A percentile compares a stretch with the other conserved stretches of the same genome.
Conservation (phyloP, 2,113 vertebrate species). For the Leptocoma aspasia region DNA sequence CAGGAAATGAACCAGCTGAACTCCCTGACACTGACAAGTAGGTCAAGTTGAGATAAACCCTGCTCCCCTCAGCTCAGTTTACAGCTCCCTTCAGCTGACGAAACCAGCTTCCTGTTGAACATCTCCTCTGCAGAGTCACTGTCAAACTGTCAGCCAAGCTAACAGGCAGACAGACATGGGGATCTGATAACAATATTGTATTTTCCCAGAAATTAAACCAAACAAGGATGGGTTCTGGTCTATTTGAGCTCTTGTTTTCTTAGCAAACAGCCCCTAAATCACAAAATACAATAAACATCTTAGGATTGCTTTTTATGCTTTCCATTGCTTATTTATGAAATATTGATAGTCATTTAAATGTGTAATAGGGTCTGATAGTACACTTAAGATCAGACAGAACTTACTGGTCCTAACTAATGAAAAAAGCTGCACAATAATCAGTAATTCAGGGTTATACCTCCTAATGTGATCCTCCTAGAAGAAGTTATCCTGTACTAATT, state of each 20-base stretch:
- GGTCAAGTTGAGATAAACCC: conserved; percentile 59
- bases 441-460: neutral
- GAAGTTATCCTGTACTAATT: neutral
- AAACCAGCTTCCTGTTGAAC: conserved; percentile 55
- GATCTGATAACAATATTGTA: conserved; percentile 61
- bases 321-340: neutral
- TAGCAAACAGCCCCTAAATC: conserved; percentile 53
- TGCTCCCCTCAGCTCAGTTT: conserved; percentile 28
- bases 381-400: neutral
- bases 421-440: neutral
- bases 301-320: neutral
- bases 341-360: neutral
- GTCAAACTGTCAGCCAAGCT: conserved; percentile 50
- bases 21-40: neutral
- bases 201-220: conserved; percentile 69
- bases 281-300: conserved; percentile 20
- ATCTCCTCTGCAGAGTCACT: conserved; percentile 16
- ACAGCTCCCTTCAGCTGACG: conserved; percentile 21
- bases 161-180: neutral
- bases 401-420: neutral
- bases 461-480: neutral
- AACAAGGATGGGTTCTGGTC: conserved; percentile 37
- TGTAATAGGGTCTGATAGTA: neutral
- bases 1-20: conserved; percentile 28
- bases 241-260: conserved; percentile 51